Base-by-base conservation (phyloP, 2,113 vertebrate genomes). In the Helogale parvula region DNA sequence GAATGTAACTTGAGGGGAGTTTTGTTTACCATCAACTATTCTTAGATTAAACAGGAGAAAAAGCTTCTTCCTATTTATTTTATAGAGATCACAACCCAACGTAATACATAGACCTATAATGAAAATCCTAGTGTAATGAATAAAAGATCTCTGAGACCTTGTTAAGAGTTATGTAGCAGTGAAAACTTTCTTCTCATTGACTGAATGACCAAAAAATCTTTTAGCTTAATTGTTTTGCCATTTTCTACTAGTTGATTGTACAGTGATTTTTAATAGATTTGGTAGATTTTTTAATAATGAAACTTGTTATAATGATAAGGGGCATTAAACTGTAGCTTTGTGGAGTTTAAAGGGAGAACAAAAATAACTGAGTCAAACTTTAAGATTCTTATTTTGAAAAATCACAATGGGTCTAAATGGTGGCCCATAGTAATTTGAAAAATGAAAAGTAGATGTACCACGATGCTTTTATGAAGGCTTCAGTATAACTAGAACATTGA, bases 41-140 rank as follows among this genome's bases (percentile, higher is more conserved):
- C 65, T 16, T 93, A 12, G 19, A 35, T 88, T 94, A 98, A 68
- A 84, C 15, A 81, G 57, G 21, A 90, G 41, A 41, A 88, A 84
- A 96, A 88, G 2, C 2, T n/a, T 85, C 41, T 90, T 88, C 16
- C 16, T 9, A 29, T 88, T 76, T 94, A 38, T 29, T 60, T 91
- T 83, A n/a, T 63, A 89, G 91, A 91, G 33, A 38, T 35, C 47
- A 86, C 9, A 66, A 50, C 27, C 2, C 52, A 76, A 33, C 13
- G n/a, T 16, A 81, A 77, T 60, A 52, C 2, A 63, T 5, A 93
- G 57, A 66, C 17, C 29, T 41, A 77, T 14, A 92, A 50, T 38
- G 33, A 92, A 68, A 95, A 71, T 63, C 16, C 17, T 52, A 8
- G 25, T 38, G 4, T 69, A 63, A 38, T 47, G 74, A 90, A 57